Conservation (phyloP, 2,888 invertebrate species). For the Podabrus alpinus region DNA sequence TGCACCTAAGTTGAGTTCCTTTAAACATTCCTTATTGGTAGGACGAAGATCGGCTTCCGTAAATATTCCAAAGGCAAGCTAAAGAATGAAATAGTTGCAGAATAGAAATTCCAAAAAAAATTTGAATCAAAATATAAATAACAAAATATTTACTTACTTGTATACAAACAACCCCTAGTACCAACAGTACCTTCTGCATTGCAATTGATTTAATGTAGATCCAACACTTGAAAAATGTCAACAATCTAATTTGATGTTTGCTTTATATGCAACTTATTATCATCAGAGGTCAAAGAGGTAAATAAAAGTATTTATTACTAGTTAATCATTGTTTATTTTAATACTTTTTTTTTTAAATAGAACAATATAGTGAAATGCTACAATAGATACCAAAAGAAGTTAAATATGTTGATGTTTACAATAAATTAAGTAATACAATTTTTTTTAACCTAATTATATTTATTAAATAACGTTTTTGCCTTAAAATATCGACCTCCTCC, state of each 20-base stretch:
- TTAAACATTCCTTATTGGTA: neutral
- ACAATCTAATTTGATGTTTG: neutral
- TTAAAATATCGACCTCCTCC: too few relatives aligned
- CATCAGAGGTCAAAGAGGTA: neutral
- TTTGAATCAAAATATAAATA: neutral
- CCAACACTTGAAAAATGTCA: neutral
- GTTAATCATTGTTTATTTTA: too few relatives aligned
- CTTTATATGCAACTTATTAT: neutral
- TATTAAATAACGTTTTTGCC: too few relatives aligned
- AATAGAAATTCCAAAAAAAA: too few relatives aligned
- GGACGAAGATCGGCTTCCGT: neutral
- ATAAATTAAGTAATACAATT: too few relatives aligned
- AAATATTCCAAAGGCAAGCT: neutral
- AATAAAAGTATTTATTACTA: too few relatives aligned
- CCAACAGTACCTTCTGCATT: neutral
- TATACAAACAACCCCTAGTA: neutral
- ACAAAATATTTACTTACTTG: neutral
- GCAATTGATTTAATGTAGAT: neutral
- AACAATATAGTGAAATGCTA: too few relatives aligned
- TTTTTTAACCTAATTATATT: too few relatives aligned
- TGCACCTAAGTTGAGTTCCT: neutral
- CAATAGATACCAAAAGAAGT: too few relatives aligned
- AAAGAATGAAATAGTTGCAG: fast-evolving
- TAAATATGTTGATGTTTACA: too few relatives aligned
- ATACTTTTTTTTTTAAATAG: too few relatives aligned